Conservation (phyloP, 2,113 vertebrate species). For the Burhinus oedicnemus region DNA sequence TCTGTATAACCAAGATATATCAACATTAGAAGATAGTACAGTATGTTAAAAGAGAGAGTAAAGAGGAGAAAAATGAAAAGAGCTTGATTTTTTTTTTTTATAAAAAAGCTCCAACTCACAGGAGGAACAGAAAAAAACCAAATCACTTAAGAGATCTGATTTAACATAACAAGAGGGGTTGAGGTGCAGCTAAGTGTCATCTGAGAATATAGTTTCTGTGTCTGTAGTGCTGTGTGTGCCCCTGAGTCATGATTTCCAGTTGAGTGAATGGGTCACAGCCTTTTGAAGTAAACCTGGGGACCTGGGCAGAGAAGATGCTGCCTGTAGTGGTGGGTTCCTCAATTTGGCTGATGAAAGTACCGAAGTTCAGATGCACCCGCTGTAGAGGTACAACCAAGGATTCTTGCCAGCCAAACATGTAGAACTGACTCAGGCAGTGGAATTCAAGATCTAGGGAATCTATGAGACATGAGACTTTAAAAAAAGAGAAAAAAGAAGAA, state of each 20-base stretch:
- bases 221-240: neutral
- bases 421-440: neutral
- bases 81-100: rapidly evolving
- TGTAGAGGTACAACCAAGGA: neutral
- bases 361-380: neutral
- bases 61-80: neutral
- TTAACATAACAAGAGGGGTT: neutral
- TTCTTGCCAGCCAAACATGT: neutral
- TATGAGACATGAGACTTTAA: neutral
- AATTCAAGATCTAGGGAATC: neutral
- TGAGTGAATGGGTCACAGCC: neutral
- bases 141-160: neutral
- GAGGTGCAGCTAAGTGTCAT: neutral
- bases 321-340: rapidly evolving
- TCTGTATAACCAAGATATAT: neutral
- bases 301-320: rapidly evolving
- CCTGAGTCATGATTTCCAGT: neutral
- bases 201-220: neutral
- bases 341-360: neutral
- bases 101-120: neutral
- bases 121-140: neutral
- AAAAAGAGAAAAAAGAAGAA: neutral
- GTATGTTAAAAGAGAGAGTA: neutral
- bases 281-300: neutral
- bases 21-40: neutral